Base-by-base conservation (phyloP, 2,113 vertebrate genomes). In the Mixornis gularis region DNA sequence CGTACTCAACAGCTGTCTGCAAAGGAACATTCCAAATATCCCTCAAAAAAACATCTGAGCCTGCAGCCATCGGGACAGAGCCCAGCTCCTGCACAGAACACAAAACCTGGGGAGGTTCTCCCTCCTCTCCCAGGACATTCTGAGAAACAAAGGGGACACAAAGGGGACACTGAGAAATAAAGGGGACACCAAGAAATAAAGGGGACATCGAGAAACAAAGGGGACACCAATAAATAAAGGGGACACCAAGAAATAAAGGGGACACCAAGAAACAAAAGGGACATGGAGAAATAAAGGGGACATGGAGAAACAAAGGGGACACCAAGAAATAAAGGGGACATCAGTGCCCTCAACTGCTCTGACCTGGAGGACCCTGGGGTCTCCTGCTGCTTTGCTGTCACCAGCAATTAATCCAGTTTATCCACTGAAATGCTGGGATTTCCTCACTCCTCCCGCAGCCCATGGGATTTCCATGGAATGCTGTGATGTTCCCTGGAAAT, bases 21-120 rank as follows among this genome's bases (percentile, higher is more conserved):
- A 68, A 20, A 60, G 25, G 13, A 52, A 64, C 25, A 21, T 13
- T 9, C 44, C 25, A 55, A 89, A 12, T 11, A 13, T 19, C 22
- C 26, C 85, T 40, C n/a, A 10, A 9, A 8, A 10, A 38, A 71
- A 84, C 70, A 36, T 1, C 41, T 24, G 12, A 10, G 21, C 5
- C n/a, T 14, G 21, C 30, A 19, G 1, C 26, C 56, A 1, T 0
- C 14, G 51, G 44, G 79, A 7, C 1, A 1, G 2, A 40, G 52
- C 62, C 25, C 11, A 27, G 62, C 34, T 25, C 36, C 48, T 7
- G 34, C 51, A 21, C 7, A 5, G 7, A 34, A 60, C 5, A 1
- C 46, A 49, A 32, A 29, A 73, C 7, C 8, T 0, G 12, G 40
- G 30, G 22, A 65, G 13, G 3, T 27, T 77, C 36, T 12, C 82